phyloP scores from a whole-genome alignment of 2,797 vertebrate species.

The Premnoplex brunnescens region DNA sequence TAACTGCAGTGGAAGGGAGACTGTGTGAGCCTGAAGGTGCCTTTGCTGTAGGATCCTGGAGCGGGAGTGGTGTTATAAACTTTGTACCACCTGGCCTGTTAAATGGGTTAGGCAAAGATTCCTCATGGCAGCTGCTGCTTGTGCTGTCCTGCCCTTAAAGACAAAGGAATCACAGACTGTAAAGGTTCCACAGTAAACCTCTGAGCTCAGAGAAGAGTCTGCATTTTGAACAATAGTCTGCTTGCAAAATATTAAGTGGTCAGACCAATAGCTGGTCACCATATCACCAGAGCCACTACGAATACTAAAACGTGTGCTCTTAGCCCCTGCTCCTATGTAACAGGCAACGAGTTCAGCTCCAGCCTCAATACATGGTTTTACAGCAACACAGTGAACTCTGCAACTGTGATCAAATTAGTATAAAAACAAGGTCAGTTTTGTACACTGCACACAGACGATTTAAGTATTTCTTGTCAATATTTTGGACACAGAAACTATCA shows the following conservation, averaged over 20 bases:
- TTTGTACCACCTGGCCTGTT: conserved; percentile 67
- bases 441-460: neutral
- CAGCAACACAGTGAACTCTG: neutral
- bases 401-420: neutral
- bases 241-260: neutral
- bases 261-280: neutral
- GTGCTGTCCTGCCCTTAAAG: conserved; percentile 56
- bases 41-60: conserved; percentile 34
- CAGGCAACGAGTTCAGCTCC: neutral
- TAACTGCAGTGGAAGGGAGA: neutral
- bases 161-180: neutral
- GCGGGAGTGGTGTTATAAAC: conserved; percentile 47
- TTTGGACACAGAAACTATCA: neutral
- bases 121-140: neutral
- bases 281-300: neutral
- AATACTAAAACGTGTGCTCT: neutral
- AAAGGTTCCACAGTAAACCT: neutral
- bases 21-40: conserved; percentile 62
- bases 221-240: fast-evolving
- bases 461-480: neutral
- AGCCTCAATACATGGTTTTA: neutral
- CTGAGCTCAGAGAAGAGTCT: neutral
- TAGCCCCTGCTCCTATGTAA: neutral
- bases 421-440: neutral
- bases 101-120: conserved; percentile 44